A percentile compares a stretch with the other conserved stretches of the same genome.
These are phyloP conservation scores for Haliclystus octoradiatus DNA, from an alignment of 30 jellyfish, hydroid and myxozoan genomes.

Conservation along the genomic window DNA sequence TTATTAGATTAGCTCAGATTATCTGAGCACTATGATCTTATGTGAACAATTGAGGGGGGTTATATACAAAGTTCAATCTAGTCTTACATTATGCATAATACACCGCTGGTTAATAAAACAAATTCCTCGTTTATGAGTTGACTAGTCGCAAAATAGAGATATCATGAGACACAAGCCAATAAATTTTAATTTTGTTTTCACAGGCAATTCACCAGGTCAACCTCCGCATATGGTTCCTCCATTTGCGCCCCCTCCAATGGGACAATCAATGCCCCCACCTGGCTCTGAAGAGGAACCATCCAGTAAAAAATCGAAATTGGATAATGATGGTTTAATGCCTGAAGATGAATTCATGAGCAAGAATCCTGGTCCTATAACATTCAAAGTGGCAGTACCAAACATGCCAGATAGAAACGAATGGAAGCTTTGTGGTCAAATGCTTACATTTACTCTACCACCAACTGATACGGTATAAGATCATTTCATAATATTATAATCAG, in stretches of 20 bases:
- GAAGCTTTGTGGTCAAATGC: constrained; percentile 84
- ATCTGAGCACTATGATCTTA: too few species aligned
- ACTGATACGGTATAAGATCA: constrained; percentile 91
- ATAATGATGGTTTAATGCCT: constrained; percentile 55
- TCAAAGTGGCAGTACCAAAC: constrained; percentile 84
- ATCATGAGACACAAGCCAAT: too few species aligned
- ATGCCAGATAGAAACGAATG: constrained; percentile 89
- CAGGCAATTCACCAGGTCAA: constrained; percentile 12
- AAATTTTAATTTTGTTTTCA: too few species aligned
- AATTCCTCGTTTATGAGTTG: too few species aligned
- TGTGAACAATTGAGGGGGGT: too few species aligned
- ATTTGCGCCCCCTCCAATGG: constrained; percentile 65
- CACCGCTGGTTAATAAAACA: too few species aligned
- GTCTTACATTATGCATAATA: too few species aligned
- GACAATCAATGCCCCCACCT: not conserved
- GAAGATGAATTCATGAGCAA: constrained; percentile 67
- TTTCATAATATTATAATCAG: too few species aligned
- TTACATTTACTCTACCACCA: constrained; percentile 47
- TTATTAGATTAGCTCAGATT: too few species aligned
- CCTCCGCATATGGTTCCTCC: constrained; percentile 73
- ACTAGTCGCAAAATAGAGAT: too few species aligned
- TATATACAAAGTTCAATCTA: too few species aligned
- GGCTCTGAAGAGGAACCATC: constrained; percentile 60
- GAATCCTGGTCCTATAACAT: constrained; percentile 70
- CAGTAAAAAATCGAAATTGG: constrained; percentile 43